These are phyloP conservation scores for Eciton burchellii DNA, from an alignment of 1,140 invertebrate genomes.

Conservation along the genomic window DNA sequence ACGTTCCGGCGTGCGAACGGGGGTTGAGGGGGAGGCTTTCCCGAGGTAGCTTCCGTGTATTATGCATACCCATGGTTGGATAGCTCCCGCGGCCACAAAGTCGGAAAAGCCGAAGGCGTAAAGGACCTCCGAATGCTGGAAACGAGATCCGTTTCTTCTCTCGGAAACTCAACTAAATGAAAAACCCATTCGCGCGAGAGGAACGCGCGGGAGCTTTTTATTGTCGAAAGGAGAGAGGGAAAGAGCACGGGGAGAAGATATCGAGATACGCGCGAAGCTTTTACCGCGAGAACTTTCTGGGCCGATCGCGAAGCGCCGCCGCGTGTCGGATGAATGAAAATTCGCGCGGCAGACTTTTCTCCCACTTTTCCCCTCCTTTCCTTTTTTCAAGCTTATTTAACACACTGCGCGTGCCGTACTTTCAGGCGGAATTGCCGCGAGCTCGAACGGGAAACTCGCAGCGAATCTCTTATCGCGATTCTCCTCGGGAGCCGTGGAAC, in stretches of 20 bases:
- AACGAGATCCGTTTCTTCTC: slow-evolving; percentile 81
- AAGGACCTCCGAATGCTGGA: slow-evolving; percentile 76
- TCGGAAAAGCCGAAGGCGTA: slow-evolving; percentile 79
- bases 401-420: not conserved
- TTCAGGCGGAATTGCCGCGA: slow-evolving; percentile 13
- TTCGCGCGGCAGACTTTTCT: not conserved
- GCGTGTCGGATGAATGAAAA: slow-evolving; percentile 48
- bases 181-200: slow-evolving; percentile 70
- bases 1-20: slow-evolving; percentile 66
- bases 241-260: slow-evolving; percentile 24
- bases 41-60: slow-evolving; percentile 74
- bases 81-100: slow-evolving; percentile 75
- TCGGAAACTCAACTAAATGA: slow-evolving; percentile 80
- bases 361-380: not conserved
- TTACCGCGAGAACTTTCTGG: slow-evolving; percentile 9
- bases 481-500: slow-evolving; percentile 15
- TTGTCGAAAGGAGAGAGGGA: slow-evolving; percentile 72
- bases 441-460: not conserved
- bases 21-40: too few relatives aligned
- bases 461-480: not conserved
- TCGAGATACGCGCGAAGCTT: slow-evolving; percentile 57
- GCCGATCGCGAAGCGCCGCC: slow-evolving; percentile 16
- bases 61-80: slow-evolving; percentile 78
- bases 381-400: slow-evolving; percentile 48
- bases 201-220: slow-evolving; percentile 76